Evolutionary conservation across 2,888 invertebrate species (phyloP).

Genomic region (Scelioninae gen. 1): DNA sequence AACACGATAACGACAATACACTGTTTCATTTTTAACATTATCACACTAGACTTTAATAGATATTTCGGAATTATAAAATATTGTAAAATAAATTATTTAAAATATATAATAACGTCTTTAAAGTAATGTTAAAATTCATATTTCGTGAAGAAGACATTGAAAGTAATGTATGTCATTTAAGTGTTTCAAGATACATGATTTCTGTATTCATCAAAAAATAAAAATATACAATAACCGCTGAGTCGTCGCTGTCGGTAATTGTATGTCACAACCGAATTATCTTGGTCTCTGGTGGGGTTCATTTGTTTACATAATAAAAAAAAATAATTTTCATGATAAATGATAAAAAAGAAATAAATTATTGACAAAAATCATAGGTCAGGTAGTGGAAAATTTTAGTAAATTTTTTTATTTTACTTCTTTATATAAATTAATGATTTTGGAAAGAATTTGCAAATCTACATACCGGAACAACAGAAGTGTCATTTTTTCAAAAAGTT

Average conservation of each 20-base stretch:
- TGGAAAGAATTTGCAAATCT: too few relatives aligned
- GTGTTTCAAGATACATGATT: constrained; percentile 21
- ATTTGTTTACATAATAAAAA: background rate
- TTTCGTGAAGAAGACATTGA: background rate
- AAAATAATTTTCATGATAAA: too few relatives aligned
- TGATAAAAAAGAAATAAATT: too few relatives aligned
- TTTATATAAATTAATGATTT: too few relatives aligned
- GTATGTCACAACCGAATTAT: constrained; percentile 33
- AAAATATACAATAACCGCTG: constrained; percentile 28
- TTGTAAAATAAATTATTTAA: background rate
- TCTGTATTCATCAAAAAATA: constrained; percentile 36
- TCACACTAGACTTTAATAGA: background rate
- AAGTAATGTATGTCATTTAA: constrained; percentile 34
- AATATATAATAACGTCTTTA: background rate
- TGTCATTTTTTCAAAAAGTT: too few relatives aligned
- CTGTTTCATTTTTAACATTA: constrained; percentile 19
- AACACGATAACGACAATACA: background rate
- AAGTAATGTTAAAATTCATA: background rate
- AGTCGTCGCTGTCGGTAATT: constrained; percentile 31
- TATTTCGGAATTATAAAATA: background rate
- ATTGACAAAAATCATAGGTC: too few relatives aligned
- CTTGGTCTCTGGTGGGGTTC: constrained; percentile 20
- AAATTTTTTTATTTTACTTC: too few relatives aligned
- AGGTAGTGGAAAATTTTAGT: too few relatives aligned
- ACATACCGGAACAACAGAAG: too few relatives aligned